phyloP scores from a whole-genome alignment of 2,797 vertebrate genomes.

The Pagetopsis macropterus region DNA sequence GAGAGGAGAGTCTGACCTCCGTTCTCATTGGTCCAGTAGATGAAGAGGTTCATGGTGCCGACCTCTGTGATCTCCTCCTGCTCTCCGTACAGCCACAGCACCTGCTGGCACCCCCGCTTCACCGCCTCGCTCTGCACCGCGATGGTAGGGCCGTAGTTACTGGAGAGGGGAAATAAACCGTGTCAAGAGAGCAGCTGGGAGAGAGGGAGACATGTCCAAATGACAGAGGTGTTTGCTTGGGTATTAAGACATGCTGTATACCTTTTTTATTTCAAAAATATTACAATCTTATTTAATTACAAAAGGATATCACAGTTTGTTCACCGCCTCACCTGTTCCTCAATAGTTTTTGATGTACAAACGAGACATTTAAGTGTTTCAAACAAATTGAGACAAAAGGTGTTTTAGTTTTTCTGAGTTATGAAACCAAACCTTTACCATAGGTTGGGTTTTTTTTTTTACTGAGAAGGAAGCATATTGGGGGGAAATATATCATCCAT shows the following conservation, averaged over 20 bases:
- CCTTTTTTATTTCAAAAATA: too few relatives aligned
- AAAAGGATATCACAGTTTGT: too few relatives aligned
- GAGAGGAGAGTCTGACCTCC: slow-evolving; percentile 81
- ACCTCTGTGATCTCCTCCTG: slow-evolving; percentile 91
- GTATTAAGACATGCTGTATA: not conserved
- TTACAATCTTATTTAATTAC: too few relatives aligned
- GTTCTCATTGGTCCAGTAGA: slow-evolving; percentile 88
- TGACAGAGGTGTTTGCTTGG: not conserved
- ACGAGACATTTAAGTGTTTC: not conserved
- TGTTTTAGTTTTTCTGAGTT: not conserved
- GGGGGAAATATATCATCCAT: not conserved
- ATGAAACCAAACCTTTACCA: not conserved
- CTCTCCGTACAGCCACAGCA: slow-evolving; percentile 90
- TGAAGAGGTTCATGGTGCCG: slow-evolving; percentile 95
- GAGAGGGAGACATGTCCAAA: not conserved
- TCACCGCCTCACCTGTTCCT: too few relatives aligned
- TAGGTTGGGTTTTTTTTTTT: not conserved
- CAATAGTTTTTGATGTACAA: too few relatives aligned
- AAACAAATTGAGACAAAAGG: not conserved
- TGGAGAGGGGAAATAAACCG: slow-evolving; percentile 46
- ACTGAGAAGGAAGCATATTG: not conserved
- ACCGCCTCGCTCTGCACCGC: slow-evolving; percentile 85
- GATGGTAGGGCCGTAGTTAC: slow-evolving; percentile 92
- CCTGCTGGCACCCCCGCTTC: slow-evolving; percentile 89
- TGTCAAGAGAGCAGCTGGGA: not conserved